A percentile compares a stretch with the other conserved stretches of the same genome.
These are phyloP conservation scores for Parazoanthus swiftii DNA, from an alignment of 92 coral and sea anemone genomes.

Conservation along the genomic window DNA sequence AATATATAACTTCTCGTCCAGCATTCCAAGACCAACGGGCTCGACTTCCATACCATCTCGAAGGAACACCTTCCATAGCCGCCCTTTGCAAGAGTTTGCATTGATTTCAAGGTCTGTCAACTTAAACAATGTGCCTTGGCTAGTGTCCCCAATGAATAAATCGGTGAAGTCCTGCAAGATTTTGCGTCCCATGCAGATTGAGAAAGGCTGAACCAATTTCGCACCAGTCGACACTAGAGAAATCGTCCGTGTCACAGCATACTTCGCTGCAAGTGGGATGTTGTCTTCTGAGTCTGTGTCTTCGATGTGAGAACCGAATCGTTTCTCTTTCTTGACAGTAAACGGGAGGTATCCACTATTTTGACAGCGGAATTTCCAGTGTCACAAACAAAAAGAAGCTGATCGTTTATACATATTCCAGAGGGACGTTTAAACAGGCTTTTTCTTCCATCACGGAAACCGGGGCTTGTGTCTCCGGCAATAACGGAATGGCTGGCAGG, in stretches of 20 bases:
- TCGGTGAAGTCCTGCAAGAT: neutral
- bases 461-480: neutral
- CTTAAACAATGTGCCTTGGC: too few relatives aligned
- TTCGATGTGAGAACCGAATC: too few relatives aligned
- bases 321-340: too few relatives aligned
- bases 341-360: neutral
- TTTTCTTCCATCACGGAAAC: constrained; percentile 8
- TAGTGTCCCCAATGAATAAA: too few relatives aligned
- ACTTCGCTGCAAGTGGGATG: neutral
- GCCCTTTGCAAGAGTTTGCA: neutral
- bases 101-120: too few relatives aligned
- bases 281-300: neutral
- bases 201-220: neutral
- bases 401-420: neutral
- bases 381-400: neutral
- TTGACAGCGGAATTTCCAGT: neutral
- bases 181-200: neutral
- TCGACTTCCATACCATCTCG: neutral
- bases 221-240: neutral
- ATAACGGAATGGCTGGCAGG: neutral
- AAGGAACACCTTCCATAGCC: neutral
- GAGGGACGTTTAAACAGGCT: neutral
- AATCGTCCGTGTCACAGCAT: neutral
- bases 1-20: constrained; percentile 9
- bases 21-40: constrained; percentile 29